Evolutionary conservation across 2,888 invertebrate genomes (phyloP), one percentile per base, ranked within the genome.

Genomic region (Gisinianus flammeolus): DNA sequence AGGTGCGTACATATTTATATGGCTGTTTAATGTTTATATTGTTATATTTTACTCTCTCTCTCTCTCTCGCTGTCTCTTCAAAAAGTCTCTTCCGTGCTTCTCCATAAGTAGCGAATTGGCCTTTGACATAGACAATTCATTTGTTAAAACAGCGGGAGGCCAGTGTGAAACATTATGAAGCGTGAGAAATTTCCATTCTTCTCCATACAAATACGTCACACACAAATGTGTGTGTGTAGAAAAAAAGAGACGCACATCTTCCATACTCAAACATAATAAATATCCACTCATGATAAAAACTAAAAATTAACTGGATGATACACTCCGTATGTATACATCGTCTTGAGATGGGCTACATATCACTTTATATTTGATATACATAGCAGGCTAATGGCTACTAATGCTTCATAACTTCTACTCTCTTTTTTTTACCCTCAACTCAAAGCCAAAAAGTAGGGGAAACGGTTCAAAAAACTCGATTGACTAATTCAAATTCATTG

Each of bases 181-280:
- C 84, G 84, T 84, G 84, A 84, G 84, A 84, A 83, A 81, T 83
- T 83, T 82, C 81, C 80, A 83, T 83, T 83, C 81, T 82, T 83
- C 79, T 69, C 69, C 80, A 80, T 52, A 75, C 67, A 67, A 26
- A 72, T 33, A 72, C 24, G 58, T 8, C 71, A 10, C 44, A 24
- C 30, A 28, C 44, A 52, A 75, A 67, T 66, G 19, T 28, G 22
- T 58, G 44, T 44, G 44, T 70, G 70, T n/a, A 16, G 10, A 26
- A 52, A 8, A 30, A 33, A 24, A 33, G 28, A 54, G 2, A 62
- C 44, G 12, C 44, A 44, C 44, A 44, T 44, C 44, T 44, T 44
- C 3, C 19, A 44, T 19, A 44, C 44, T 44, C 44, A 44, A 44
- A 44, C 44, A 44, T 44, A 2, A 44, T 44, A 44, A 44, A 6